These are phyloP conservation scores for Teinopalpus imperialis DNA, from an alignment of 2,888 invertebrate genomes.

Conservation along the genomic window DNA sequence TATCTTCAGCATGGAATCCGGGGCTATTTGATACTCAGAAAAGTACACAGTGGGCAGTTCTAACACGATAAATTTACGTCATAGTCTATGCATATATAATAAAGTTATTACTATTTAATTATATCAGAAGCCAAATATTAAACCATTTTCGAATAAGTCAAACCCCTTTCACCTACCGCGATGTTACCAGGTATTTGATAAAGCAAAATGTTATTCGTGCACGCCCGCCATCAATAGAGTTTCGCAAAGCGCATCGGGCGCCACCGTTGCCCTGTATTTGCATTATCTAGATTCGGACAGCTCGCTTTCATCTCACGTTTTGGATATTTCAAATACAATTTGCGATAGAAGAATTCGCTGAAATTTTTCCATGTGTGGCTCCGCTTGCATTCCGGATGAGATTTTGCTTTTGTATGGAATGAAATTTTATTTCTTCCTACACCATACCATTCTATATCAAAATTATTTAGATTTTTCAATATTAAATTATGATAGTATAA, in stretches of 20 bases:
- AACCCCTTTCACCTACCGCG: slow-evolving; percentile 10
- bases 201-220: slow-evolving; percentile 49
- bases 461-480: too few species aligned
- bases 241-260: slow-evolving; percentile 40
- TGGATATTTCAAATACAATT: slow-evolving; percentile 73
- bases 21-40: too few species aligned
- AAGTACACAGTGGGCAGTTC: too few species aligned
- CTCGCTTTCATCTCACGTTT: slow-evolving; percentile 66
- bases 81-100: too few species aligned
- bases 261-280: slow-evolving; percentile 51
- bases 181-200: slow-evolving; percentile 42
- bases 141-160: slow-evolving; percentile 20
- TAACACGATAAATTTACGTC: too few species aligned
- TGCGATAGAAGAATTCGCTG: slow-evolving; percentile 61
- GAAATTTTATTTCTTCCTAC: slow-evolving; percentile 5
- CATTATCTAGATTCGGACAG: slow-evolving; percentile 69
- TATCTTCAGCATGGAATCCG: too few species aligned
- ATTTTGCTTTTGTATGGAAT: slow-evolving; percentile 19
- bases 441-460: neutral
- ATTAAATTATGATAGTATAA: too few species aligned
- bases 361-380: slow-evolving; percentile 35
- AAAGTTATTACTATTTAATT: too few species aligned
- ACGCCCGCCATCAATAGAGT: slow-evolving; percentile 50
- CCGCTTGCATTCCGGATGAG: slow-evolving; percentile 22
- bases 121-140: too few species aligned